Evolutionary conservation across 2,888 invertebrate species (phyloP).

Genomic region (Pollenia labialis): DNA sequence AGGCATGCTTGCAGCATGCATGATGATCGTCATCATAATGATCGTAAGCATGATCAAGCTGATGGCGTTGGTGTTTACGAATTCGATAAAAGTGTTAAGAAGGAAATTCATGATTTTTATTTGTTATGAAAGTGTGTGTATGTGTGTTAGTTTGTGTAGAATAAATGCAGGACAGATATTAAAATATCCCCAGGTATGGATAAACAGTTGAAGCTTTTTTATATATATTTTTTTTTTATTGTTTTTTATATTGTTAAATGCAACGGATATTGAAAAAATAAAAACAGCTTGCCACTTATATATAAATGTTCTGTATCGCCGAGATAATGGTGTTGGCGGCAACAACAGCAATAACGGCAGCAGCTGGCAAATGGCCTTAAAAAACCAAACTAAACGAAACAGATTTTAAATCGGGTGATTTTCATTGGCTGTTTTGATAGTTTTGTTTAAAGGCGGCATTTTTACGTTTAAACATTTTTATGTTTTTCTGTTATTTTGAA

Average conservation of each 20-base stretch:
- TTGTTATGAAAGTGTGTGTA: neutral
- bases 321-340: constrained; percentile 74
- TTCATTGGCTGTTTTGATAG: constrained; percentile 72
- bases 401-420: constrained; percentile 71
- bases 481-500: constrained; percentile 34
- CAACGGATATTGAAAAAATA: constrained; percentile 72
- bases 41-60: constrained; percentile 53
- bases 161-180: constrained; percentile 73
- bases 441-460: constrained; percentile 70
- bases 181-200: constrained; percentile 73
- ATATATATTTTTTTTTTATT: constrained; percentile 10
- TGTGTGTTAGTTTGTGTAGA: constrained; percentile 39
- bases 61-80: constrained; percentile 53
- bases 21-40: constrained; percentile 22
- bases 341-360: constrained; percentile 62
- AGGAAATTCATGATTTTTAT: constrained; percentile 57
- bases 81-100: constrained; percentile 69
- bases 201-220: constrained; percentile 67
- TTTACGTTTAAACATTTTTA: constrained; percentile 51
- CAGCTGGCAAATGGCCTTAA: constrained; percentile 73
- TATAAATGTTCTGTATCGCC: constrained; percentile 61
- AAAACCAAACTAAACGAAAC: constrained; percentile 51
- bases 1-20: constrained; percentile 15
- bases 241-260: constrained; percentile 36
- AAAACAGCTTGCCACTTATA: constrained; percentile 75